Percentiles rank a stretch among this genome's conserved stretches.
These are phyloP conservation scores for Carcina quercana DNA, from an alignment of 2,888 invertebrate genomes.

Conservation along the genomic window DNA sequence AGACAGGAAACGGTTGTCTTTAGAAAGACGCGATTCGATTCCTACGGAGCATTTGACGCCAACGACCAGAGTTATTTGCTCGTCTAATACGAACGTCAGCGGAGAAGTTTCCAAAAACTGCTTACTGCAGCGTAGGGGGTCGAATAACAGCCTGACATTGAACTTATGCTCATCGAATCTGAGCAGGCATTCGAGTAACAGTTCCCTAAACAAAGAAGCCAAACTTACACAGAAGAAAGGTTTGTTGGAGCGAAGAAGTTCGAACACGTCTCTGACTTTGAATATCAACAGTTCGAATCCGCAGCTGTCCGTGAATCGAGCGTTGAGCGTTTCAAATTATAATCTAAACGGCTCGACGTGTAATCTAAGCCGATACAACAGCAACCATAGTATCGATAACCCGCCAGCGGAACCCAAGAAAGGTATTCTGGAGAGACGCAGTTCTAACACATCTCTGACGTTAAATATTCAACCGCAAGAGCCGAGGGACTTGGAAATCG, in stretches of 20 bases:
- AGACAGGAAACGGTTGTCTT: slow-evolving; percentile 76
- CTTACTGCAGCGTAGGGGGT: slow-evolving; percentile 85
- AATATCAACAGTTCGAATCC: slow-evolving; percentile 73
- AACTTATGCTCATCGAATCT: slow-evolving; percentile 76
- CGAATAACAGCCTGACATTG: slow-evolving; percentile 89
- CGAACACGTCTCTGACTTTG: slow-evolving; percentile 92
- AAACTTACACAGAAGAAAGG: slow-evolving; percentile 76
- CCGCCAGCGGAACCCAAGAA: slow-evolving; percentile 57
- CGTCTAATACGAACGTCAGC: slow-evolving; percentile 60
- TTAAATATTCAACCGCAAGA: slow-evolving; percentile 70
- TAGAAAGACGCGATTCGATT: slow-evolving; percentile 90
- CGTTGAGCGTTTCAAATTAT: slow-evolving; percentile 67
- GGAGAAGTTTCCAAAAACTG: slow-evolving; percentile 74
- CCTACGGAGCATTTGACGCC: slow-evolving; percentile 66
- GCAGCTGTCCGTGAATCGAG: slow-evolving; percentile 60
- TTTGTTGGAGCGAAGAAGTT: slow-evolving; percentile 88
- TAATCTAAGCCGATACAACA: slow-evolving; percentile 63
- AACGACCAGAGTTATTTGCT: slow-evolving; percentile 59
- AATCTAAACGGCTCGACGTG: slow-evolving; percentile 67
- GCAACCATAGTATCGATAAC: slow-evolving; percentile 64
- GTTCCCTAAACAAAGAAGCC: slow-evolving; percentile 64
- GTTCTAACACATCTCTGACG: slow-evolving; percentile 88
- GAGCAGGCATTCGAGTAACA: slow-evolving; percentile 74
- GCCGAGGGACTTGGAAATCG: slow-evolving; percentile 62
- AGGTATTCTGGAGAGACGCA: slow-evolving; percentile 82